Evolutionary conservation across 2,797 vertebrate species (phyloP).

Genomic region (Cirrhinus molitorella): DNA sequence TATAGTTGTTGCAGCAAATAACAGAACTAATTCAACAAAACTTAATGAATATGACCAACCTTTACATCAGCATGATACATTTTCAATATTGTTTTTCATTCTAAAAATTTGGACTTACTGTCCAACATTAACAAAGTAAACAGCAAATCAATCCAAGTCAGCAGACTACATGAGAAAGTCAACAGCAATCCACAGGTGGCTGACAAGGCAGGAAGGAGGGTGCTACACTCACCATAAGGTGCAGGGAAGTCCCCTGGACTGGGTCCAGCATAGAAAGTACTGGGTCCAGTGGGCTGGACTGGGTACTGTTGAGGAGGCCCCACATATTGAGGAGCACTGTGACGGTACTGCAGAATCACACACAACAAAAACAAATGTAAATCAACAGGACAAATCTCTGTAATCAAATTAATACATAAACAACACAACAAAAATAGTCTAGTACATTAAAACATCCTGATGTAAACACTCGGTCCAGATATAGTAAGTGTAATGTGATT

Average conservation of each 20-base stretch:
- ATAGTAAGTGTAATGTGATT: slow-evolving; percentile 19
- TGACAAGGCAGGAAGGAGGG: not conserved
- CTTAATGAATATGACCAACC: not conserved
- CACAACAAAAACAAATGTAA: not conserved
- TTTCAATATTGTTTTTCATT: not conserved
- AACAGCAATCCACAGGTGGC: not conserved
- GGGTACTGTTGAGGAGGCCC: slow-evolving; percentile 96
- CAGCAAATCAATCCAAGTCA: not conserved
- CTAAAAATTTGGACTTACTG: not conserved
- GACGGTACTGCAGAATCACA: slow-evolving; percentile 86
- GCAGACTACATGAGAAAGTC: not conserved
- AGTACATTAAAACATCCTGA: slow-evolving; percentile 16
- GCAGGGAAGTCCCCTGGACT: slow-evolving; percentile 93
- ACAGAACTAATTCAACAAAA: not conserved
- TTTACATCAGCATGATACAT: not conserved
- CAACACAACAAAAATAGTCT: not conserved
- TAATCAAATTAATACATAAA: not conserved
- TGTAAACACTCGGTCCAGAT: slow-evolving; percentile 9
- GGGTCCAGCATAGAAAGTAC: slow-evolving; percentile 93
- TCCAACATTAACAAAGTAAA: not conserved
- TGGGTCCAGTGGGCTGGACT: slow-evolving; percentile 91
- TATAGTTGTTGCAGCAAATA: too few relatives aligned
- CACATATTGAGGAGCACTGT: slow-evolving; percentile 91
- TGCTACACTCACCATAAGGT: slow-evolving; percentile 87
- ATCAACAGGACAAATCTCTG: not conserved